Percentiles rank a stretch among this genome's conserved stretches.
Conservation (phyloP, 1,140 invertebrate genomes). For the Pseudobourletiella spinata region DNA sequence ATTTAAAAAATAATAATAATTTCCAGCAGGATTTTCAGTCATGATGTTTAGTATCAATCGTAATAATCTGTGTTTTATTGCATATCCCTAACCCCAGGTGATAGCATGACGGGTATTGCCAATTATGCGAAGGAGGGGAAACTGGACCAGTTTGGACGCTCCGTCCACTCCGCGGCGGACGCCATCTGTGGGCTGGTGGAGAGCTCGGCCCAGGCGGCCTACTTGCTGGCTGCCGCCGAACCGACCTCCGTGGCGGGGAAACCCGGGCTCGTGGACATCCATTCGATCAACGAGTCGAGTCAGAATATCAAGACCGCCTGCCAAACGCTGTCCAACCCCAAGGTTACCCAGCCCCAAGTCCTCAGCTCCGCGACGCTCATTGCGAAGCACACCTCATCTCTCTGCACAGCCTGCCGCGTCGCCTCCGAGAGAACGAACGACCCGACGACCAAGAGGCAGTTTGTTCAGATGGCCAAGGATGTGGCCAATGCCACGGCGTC, state of each 20-base stretch:
- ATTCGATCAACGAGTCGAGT: conserved; percentile 75
- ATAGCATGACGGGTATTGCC: conserved; percentile 89
- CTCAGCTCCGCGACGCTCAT: conserved; percentile 85
- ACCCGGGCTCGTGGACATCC: conserved; percentile 84
- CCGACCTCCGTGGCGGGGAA: conserved; percentile 79
- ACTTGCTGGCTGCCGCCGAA: conserved; percentile 87
- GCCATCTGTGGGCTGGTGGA: conserved; percentile 90
- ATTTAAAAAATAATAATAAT: too few relatives aligned
- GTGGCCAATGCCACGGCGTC: conserved; percentile 92
- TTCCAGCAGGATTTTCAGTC: too few relatives aligned
- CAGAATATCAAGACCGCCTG: conserved; percentile 84
- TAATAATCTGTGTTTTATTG: too few relatives aligned
- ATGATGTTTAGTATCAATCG: too few relatives aligned
- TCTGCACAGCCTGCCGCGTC: conserved; percentile 88
- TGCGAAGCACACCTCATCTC: conserved; percentile 89
- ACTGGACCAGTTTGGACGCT: conserved; percentile 75
- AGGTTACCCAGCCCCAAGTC: conserved; percentile 73
- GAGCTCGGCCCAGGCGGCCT: conserved; percentile 71
- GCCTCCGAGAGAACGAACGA: conserved; percentile 87
- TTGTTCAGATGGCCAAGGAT: conserved; percentile 94
- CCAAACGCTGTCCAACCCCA: conserved; percentile 62
- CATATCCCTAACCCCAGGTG: conserved; percentile 51
- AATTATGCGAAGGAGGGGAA: conserved; percentile 81
- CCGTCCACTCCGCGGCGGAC: conserved; percentile 70
- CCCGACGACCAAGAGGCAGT: conserved; percentile 88